These are phyloP conservation scores for Cygnus atratus DNA, from an alignment of 2,113 vertebrate species.

Conservation along the genomic window DNA sequence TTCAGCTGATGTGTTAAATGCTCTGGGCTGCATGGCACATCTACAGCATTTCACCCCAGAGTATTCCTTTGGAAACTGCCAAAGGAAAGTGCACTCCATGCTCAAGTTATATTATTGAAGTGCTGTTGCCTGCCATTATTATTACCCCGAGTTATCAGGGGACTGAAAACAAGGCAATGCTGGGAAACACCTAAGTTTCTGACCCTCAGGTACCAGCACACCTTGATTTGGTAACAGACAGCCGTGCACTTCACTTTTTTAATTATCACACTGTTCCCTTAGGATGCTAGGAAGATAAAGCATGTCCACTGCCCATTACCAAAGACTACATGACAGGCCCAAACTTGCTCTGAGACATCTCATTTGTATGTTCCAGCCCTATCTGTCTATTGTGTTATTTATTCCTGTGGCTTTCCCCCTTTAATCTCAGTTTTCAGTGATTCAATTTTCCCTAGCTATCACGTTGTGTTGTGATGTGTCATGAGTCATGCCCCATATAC, in stretches of 20 bases:
- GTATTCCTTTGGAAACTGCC: background rate
- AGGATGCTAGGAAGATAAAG: background rate
- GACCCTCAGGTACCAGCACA: background rate
- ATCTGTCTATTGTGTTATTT: background rate
- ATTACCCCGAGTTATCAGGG: background rate
- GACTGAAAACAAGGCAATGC: background rate
- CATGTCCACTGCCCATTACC: background rate
- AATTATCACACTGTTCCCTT: background rate
- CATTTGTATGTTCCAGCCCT: background rate
- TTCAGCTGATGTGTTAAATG: background rate
- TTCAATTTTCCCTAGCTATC: constrained; percentile 28
- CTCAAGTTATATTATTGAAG: background rate
- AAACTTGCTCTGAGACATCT: background rate
- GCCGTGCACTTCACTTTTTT: background rate
- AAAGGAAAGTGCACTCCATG: background rate
- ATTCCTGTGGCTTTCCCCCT: constrained; percentile 12
- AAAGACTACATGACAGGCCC: background rate
- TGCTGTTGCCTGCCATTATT: background rate
- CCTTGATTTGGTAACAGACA: background rate
- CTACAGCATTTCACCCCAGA: background rate
- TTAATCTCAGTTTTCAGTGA: constrained; percentile 40
- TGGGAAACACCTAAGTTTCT: background rate
- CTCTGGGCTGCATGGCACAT: background rate
- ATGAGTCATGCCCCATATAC: constrained; percentile 9
- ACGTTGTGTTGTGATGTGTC: background rate